phyloP scores from a whole-genome alignment of 2,888 invertebrate genomes.

The Latheticus oryzae region DNA sequence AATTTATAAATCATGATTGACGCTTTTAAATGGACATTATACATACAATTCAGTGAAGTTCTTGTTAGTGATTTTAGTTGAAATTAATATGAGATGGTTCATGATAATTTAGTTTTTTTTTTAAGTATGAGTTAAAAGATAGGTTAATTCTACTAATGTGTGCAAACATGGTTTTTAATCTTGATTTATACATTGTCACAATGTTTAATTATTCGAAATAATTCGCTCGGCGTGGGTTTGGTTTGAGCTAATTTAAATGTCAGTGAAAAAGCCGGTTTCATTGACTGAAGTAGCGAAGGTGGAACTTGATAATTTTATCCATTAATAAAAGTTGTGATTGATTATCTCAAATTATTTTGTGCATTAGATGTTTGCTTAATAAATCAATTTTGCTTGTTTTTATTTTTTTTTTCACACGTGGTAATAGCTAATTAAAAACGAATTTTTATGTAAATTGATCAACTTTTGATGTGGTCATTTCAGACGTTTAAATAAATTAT shows the following conservation, averaged over 20 bases:
- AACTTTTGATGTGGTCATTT: conserved; percentile 20
- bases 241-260: conserved; percentile 21
- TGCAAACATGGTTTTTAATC: conserved; percentile 14
- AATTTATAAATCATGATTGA: conserved; percentile 1
- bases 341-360: too few relatives aligned
- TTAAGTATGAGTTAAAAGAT: conserved; percentile 23
- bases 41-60: conserved; percentile 1
- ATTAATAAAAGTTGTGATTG: background rate
- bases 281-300: conserved; percentile 7
- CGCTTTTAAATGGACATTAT: conserved; percentile 5
- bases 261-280: conserved; percentile 16
- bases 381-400: background rate
- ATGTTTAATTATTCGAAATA: conserved; percentile 15
- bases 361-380: too few relatives aligned
- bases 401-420: background rate
- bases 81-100: conserved; percentile 20
- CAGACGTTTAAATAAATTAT: conserved; percentile 17
- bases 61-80: conserved; percentile 10
- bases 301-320: background rate
- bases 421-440: background rate
- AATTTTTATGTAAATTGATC: background rate
- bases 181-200: conserved; percentile 16
- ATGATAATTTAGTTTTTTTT: conserved; percentile 29
- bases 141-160: conserved; percentile 14
- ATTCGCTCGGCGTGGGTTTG: background rate